Evolutionary conservation across 2,888 invertebrate species (phyloP).

Genomic region (Drosophila acutilabella): DNA sequence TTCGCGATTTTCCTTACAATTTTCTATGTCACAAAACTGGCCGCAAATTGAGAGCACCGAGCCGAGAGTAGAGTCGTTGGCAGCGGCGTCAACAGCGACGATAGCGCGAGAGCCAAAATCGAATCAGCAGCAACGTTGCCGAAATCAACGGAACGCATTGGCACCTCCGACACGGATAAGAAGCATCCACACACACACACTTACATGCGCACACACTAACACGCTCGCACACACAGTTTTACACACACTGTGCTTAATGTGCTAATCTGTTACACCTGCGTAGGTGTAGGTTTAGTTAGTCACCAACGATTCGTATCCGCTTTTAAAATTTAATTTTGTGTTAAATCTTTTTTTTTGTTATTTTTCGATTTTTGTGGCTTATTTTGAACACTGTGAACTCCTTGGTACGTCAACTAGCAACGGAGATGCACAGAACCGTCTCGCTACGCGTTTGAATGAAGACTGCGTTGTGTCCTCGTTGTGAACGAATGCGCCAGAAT

Average conservation of each 20-base stretch:
- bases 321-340: background rate
- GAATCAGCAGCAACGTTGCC: constrained; percentile 41
- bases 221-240: constrained; percentile 5
- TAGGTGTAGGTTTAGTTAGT: background rate
- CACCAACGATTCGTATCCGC: too few relatives aligned
- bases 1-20: constrained; percentile 38
- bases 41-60: constrained; percentile 41
- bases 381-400: constrained; percentile 15
- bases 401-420: constrained; percentile 24
- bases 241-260: constrained; percentile 5
- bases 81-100: constrained; percentile 9
- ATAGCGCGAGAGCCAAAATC: constrained; percentile 52
- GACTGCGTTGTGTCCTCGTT: constrained; percentile 65
- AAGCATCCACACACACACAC: constrained; percentile 20
- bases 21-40: constrained; percentile 56
- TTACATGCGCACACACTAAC: background rate
- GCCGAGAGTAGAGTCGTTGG: constrained; percentile 33
- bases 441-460: constrained; percentile 73
- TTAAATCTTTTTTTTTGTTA: constrained; percentile 17
- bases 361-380: constrained; percentile 9
- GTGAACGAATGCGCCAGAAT: constrained; percentile 43
- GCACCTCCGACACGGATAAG: constrained; percentile 28
- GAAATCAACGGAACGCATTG: constrained; percentile 55
- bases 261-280: constrained; percentile 13
- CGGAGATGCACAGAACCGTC: constrained; percentile 67